Evolutionary conservation across 2,888 invertebrate species (phyloP).

Genomic region (Eristalinus sepulchralis): DNA sequence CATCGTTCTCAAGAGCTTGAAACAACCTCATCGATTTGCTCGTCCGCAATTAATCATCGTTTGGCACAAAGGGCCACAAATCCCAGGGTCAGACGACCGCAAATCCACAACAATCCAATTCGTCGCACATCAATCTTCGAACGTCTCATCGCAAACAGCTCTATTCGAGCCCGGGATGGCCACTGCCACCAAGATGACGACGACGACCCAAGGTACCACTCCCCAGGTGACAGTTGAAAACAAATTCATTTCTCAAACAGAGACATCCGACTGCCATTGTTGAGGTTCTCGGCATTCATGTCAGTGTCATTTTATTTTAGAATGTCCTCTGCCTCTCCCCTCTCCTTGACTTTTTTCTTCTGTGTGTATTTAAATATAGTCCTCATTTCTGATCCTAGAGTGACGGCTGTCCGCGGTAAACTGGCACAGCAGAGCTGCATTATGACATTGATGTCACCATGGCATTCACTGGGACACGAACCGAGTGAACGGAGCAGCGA

Average conservation of each 20-base stretch:
- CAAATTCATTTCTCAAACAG: slow-evolving; percentile 66
- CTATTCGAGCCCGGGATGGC: neutral
- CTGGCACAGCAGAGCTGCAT: slow-evolving; percentile 9
- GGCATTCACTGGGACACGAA: slow-evolving; percentile 23
- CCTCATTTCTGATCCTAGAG: slow-evolving; percentile 9
- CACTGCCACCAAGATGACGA: too few species aligned
- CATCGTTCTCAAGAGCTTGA: too few species aligned
- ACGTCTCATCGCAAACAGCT: slow-evolving; percentile 26
- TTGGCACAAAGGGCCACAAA: slow-evolving; percentile 45
- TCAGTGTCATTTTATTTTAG: slow-evolving; percentile 56
- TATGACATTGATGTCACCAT: slow-evolving; percentile 51
- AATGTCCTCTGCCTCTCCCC: neutral
- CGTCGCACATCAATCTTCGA: slow-evolving; percentile 65
- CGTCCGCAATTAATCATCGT: slow-evolving; percentile 56
- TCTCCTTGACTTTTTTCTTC: neutral
- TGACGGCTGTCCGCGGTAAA: neutral
- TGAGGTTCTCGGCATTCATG: slow-evolving; percentile 49
- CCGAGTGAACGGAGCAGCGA: neutral
- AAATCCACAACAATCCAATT: slow-evolving; percentile 68
- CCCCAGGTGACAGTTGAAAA: slow-evolving; percentile 63
- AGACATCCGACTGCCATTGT: slow-evolving; percentile 52
- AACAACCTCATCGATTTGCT: slow-evolving; percentile 45
- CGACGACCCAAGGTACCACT: slow-evolving; percentile 14
- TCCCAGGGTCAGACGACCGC: slow-evolving; percentile 48
- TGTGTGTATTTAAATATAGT: slow-evolving; percentile 30